These are phyloP conservation scores for Mesoligia furuncula DNA, from an alignment of 2,888 invertebrate species.

Conservation along the genomic window DNA sequence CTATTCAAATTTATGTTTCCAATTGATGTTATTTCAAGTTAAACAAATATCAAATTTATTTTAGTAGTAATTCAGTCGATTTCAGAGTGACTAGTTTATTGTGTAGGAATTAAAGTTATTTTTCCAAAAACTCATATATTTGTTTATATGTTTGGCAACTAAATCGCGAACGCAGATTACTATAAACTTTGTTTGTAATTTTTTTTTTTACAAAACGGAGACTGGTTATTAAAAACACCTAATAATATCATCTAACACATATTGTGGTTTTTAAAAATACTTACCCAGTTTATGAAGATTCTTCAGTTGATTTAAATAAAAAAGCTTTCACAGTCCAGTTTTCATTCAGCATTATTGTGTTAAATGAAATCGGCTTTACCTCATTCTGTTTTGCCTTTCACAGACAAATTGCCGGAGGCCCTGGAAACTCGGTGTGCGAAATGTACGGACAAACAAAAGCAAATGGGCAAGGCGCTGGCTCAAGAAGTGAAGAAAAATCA, in stretches of 20 bases:
- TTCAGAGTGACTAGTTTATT: no score
- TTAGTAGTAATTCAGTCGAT: no score
- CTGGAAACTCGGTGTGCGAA: conserved; percentile 92
- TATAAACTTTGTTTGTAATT: not conserved
- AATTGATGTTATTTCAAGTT: no score
- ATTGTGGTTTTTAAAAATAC: not conserved
- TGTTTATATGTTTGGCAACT: no score
- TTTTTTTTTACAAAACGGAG: not conserved
- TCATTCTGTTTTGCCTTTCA: not conserved
- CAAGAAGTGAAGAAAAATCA: conserved; percentile 89
- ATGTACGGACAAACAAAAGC: conserved; percentile 92
- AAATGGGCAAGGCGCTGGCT: conserved; percentile 91
- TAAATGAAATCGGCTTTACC: not conserved
- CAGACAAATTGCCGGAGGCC: conserved; percentile 93
- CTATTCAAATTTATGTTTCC: no score
- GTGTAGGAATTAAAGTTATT: no score
- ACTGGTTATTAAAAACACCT: not conserved
- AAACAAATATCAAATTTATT: no score
- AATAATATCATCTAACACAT: not conserved
- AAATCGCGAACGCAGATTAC: not conserved
- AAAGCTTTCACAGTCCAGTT: no score
- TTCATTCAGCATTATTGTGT: not conserved
- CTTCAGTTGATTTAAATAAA: not conserved
- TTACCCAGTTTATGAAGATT: not conserved
- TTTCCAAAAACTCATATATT: no score